Conservation (phyloP, 23 tunicate species). For the Botrylloides violaceus region DNA sequence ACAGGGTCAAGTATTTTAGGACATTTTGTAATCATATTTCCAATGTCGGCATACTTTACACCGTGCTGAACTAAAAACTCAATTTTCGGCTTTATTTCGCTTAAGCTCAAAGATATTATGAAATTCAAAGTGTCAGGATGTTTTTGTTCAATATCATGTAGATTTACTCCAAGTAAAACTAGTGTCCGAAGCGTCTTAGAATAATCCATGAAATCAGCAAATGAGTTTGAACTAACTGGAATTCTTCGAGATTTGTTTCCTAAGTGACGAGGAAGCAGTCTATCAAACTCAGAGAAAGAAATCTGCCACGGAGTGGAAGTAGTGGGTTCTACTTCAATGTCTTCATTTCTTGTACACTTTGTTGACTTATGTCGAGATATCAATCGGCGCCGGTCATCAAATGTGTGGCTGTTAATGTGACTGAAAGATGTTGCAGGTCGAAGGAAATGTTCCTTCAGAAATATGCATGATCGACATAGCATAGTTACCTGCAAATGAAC, state of each 20-base stretch:
- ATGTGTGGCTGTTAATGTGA: too few species aligned
- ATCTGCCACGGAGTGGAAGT: not conserved
- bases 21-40: constrained; percentile 47
- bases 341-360: too few species aligned
- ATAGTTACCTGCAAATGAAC: too few species aligned
- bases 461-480: too few species aligned
- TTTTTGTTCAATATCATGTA: constrained; percentile 29
- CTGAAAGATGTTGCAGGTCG: too few species aligned
- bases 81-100: constrained; percentile 49
- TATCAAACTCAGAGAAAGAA: not conserved
- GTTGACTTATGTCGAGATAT: too few species aligned
- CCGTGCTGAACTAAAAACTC: constrained; percentile 36
- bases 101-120: constrained; percentile 44
- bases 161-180: constrained; percentile 46
- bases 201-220: constrained; percentile 36
- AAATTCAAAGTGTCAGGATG: constrained; percentile 34
- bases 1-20: constrained; percentile 47
- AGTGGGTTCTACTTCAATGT: not conserved
- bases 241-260: not conserved
- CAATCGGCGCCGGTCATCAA: too few species aligned
- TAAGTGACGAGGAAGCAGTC: not conserved
- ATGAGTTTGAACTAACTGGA: constrained; percentile 28
- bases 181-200: constrained; percentile 56
- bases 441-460: too few species aligned
- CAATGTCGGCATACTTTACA: constrained; percentile 38